Percentiles rank a stretch among this genome's conserved stretches.
phyloP scores from a whole-genome alignment of 1,140 invertebrate genomes.

The Eriosoma lanigerum region DNA sequence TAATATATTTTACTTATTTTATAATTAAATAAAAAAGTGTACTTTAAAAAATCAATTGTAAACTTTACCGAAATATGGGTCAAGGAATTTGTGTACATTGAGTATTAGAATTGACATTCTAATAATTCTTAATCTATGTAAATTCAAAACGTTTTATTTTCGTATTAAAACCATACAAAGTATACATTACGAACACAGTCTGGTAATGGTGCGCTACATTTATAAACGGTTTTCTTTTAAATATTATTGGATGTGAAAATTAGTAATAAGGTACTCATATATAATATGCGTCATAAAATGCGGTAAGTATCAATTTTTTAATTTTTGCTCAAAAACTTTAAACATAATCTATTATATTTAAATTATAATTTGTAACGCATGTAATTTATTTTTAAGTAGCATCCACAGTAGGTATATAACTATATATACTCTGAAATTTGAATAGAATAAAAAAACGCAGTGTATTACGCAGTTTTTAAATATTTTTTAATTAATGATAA shows the following conservation, averaged over 20 bases:
- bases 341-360: too few relatives aligned
- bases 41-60: background rate
- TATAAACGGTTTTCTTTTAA: background rate
- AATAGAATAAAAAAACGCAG: too few relatives aligned
- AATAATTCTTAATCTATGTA: background rate
- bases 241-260: background rate
- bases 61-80: background rate
- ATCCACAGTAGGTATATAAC: too few relatives aligned
- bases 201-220: background rate
- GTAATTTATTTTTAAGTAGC: too few relatives aligned
- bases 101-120: background rate
- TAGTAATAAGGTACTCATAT: too few relatives aligned
- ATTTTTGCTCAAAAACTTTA: too few relatives aligned
- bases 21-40: background rate
- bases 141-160: background rate
- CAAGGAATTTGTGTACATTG: background rate
- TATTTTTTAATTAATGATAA: too few relatives aligned
- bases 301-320: conserved; percentile 14
- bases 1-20: background rate
- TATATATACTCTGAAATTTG: too few relatives aligned
- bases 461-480: too few relatives aligned
- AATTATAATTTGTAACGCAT: too few relatives aligned
- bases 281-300: background rate
- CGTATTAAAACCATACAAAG: background rate
- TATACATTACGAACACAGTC: background rate